phyloP scores from a whole-genome alignment of 2,797 vertebrate genomes.

The Ctenopoma kingsleyae region DNA sequence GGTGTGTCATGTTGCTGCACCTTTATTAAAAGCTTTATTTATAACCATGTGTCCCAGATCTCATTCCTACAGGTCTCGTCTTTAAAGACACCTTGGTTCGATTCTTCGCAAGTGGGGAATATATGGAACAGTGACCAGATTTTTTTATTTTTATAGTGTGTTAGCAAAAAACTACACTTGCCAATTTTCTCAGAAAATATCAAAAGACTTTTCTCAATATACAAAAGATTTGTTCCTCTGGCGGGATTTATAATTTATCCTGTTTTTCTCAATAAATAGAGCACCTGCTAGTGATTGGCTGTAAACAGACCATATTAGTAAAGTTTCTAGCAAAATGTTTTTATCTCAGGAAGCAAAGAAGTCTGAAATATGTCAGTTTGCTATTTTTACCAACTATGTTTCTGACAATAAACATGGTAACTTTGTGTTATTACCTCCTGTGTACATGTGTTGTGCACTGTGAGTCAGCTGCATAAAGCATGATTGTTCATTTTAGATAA shows the following conservation, averaged over 20 bases:
- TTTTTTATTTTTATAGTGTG: conserved; percentile 1
- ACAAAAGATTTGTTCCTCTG: neutral
- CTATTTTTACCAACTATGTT: conserved; percentile 23
- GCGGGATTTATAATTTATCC: neutral
- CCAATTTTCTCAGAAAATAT: neutral
- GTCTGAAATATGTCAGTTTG: neutral
- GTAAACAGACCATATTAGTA: conserved; percentile 21
- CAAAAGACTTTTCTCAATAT: neutral
- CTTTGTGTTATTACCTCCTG: neutral
- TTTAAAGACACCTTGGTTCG: conserved; percentile 34
- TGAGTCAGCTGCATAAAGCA: neutral
- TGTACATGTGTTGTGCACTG: neutral
- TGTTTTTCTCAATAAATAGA: neutral
- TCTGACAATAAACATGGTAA: conserved; percentile 60
- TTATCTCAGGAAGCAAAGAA: conserved; percentile 47
- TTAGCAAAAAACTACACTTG: neutral
- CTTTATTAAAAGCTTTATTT: conserved; percentile 46
- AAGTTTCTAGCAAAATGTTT: conserved; percentile 29
- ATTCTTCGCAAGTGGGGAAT: conserved; percentile 17
- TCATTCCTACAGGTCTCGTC: conserved; percentile 24
- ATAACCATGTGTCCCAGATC: conserved; percentile 44
- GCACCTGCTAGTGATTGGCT: conserved; percentile 7
- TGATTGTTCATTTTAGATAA: conserved; percentile 1
- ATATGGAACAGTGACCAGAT: neutral
- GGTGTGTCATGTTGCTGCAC: conserved; percentile 24